Base-by-base conservation (phyloP, 2,113 vertebrate genomes). In the Tympanuchus pallidicinctus region DNA sequence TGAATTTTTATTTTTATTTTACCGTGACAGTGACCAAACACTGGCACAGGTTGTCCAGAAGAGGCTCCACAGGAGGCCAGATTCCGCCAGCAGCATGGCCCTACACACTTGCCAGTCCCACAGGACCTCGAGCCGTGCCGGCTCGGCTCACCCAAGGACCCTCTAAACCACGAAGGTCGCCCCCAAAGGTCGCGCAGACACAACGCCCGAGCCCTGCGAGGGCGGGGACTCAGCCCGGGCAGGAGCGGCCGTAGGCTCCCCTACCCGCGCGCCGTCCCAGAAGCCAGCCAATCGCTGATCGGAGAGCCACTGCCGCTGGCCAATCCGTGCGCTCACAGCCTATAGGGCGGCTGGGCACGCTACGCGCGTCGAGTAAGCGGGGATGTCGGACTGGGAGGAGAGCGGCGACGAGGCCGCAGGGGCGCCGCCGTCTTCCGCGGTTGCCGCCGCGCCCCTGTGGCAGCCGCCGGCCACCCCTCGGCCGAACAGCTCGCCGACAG, bases 331-430 rank as follows among this genome's bases (percentile, higher is more conserved):
- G 9, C 24, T 21, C 4, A 8, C 5, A 1, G 7, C 6, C 6
- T 5, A 12, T 25, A 24, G 17, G 1, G 45, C 74, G 61, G 10
- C 2, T 6, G 34, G 7, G 9, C 2, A 1, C 2, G 4, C 28
- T 42, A 5, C 34, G 2, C 34, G 66, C 5, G 18, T 6, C 0
- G 12, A 0, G 0, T 8, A 3, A 3, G 78, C 0, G 0, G 89
- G 81, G 50, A 99, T 98, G 97, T 97, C 97, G 0, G 98, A 98
- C 89, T 98, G 98, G 98, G 98, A 98, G 1, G 43, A 90, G 0
- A 96, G 98, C 8, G 65, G 94, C 16, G 78, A 96, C 1, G 91
- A 72, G 4, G 34, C 48, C 4, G 5, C 2, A 0, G 8, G 19
- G 1, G 5, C 9, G 48, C 38, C 21, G 20, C 1, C 3, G 8